Evolutionary conservation across 2,797 vertebrate genomes (phyloP).

Genomic region (Synanceia verrucosa): DNA sequence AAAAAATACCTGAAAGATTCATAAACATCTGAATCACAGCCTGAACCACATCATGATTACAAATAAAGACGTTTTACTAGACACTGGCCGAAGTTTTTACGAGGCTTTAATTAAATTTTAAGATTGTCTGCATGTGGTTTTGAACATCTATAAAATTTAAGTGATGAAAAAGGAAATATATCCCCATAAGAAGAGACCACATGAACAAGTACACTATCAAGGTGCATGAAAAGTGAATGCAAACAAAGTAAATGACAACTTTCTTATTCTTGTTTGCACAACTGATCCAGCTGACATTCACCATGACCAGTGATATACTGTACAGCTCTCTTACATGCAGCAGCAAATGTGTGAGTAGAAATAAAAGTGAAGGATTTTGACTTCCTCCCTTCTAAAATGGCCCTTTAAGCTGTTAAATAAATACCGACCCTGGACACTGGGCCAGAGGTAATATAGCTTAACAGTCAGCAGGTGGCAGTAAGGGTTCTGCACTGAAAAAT

Average conservation of each 20-base stretch:
- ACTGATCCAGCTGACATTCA: too few species aligned
- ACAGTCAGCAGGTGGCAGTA: constrained; percentile 76
- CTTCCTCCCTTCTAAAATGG: neutral
- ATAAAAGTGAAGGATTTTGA: neutral
- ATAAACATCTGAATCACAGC: too few species aligned
- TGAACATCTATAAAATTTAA: too few species aligned
- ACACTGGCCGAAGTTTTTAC: too few species aligned
- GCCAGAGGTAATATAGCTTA: constrained; percentile 51
- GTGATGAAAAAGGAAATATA: neutral
- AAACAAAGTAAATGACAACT: neutral
- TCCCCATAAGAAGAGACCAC: neutral
- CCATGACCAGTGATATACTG: neutral
- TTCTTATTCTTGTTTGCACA: neutral
- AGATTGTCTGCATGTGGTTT: neutral
- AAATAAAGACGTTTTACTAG: too few species aligned
- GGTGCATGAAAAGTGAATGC: neutral
- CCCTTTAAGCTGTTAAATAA: neutral
- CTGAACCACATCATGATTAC: too few species aligned
- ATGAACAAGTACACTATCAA: neutral
- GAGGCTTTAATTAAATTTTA: too few species aligned
- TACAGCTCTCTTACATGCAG: neutral
- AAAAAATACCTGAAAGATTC: too few species aligned
- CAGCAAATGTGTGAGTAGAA: neutral
- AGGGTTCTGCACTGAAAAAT: constrained; percentile 63
- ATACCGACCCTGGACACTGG: neutral